Conservation (phyloP, 2,888 invertebrate species). For the Apamea crenata region DNA sequence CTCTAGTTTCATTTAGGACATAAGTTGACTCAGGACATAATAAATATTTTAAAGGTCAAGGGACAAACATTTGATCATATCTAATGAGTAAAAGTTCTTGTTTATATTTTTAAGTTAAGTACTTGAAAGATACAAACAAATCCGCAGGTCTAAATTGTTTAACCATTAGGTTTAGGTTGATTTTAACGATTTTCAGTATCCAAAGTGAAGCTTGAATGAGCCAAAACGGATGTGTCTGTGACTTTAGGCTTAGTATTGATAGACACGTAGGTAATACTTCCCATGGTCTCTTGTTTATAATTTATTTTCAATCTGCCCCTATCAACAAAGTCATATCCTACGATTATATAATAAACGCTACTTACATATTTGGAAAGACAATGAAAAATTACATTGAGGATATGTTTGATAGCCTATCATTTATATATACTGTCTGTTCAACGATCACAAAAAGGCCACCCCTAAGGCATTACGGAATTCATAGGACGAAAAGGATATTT, state of each 20-base stretch:
- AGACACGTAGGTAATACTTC: not conserved
- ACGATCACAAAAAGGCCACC: not conserved
- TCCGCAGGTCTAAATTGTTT: not conserved
- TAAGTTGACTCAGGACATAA: not conserved
- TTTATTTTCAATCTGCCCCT: not conserved
- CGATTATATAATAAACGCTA: not conserved
- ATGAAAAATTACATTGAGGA: slow-evolving; percentile 8
- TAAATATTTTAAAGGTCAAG: not conserved
- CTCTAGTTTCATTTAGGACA: not conserved
- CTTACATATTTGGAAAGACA: not conserved
- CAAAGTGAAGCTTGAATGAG: not conserved
- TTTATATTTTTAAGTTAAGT: not conserved
- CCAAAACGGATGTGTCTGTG: not conserved
- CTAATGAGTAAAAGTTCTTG: not conserved
- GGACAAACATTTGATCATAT: not conserved
- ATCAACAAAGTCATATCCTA: not conserved
- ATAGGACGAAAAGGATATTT: not conserved
- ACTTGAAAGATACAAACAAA: not conserved
- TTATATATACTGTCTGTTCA: not conserved
- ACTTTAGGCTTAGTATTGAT: not conserved
- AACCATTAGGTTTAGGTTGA: not conserved
- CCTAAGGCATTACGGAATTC: not conserved
- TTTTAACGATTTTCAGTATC: not conserved
- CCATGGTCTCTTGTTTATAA: not conserved
- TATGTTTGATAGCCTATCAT: not conserved